phyloP scores from a whole-genome alignment of 2,888 invertebrate species.

The Flabesymbios commensalis region DNA sequence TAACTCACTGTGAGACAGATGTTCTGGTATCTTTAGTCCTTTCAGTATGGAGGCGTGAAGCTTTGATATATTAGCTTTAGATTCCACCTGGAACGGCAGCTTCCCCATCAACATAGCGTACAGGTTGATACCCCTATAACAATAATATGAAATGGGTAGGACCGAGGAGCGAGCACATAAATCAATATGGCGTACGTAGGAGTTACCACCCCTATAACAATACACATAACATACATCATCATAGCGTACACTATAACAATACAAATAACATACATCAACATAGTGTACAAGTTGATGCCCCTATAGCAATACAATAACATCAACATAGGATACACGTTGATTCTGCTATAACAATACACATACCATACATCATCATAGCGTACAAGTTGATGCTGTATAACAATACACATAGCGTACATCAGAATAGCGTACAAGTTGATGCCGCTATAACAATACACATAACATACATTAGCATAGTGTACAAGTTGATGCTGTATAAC shows the following conservation, averaged over 20 bases:
- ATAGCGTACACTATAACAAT: background rate
- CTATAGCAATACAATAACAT: constrained; percentile 35
- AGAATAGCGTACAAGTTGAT: constrained; percentile 53
- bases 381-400: background rate
- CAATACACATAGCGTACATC: no score
- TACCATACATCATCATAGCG: background rate
- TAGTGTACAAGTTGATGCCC: constrained; percentile 51
- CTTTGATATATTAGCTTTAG: constrained; percentile 41
- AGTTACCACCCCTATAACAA: constrained; percentile 46
- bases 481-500: background rate
- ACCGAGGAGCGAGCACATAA: no score
- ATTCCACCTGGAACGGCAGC: constrained; percentile 49
- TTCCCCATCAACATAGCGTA: constrained; percentile 50
- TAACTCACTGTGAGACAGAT: no score
- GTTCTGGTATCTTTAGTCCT: constrained; percentile 44
- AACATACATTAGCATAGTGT: background rate
- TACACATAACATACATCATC: background rate
- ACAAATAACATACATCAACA: no score
- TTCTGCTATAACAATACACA: constrained; percentile 39
- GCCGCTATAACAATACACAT: constrained; percentile 38
- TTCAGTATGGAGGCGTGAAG: constrained; percentile 46
- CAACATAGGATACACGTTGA: constrained; percentile 52
- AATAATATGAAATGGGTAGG: no score
- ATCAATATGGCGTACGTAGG: constrained; percentile 51
- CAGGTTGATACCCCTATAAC: constrained; percentile 50